Evolutionary conservation across 1,140 invertebrate species (phyloP).

Genomic region (Oreohelix idahoensis): DNA sequence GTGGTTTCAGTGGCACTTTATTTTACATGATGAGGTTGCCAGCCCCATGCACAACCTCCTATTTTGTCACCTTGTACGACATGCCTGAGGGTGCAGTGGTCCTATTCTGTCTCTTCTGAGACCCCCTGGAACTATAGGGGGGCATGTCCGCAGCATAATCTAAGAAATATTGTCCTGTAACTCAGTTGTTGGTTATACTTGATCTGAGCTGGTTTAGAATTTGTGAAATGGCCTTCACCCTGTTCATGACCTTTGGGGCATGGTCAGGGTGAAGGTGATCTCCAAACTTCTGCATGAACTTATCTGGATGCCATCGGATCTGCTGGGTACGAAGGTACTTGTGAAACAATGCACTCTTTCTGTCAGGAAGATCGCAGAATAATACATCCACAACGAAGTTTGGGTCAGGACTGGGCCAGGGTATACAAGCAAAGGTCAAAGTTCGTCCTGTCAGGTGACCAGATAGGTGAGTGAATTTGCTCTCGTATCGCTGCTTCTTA

Average conservation of each 20-base stretch:
- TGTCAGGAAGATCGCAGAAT: constrained; percentile 53
- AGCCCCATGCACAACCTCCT: no score
- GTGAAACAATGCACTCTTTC: constrained; percentile 44
- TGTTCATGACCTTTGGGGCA: constrained; percentile 55
- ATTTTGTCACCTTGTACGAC: no score
- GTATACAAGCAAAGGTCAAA: constrained; percentile 58
- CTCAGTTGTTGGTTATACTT: background rate
- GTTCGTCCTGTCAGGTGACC: background rate
- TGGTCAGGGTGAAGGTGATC: constrained; percentile 50
- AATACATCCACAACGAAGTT: constrained; percentile 50
- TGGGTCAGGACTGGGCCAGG: constrained; percentile 58
- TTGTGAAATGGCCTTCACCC: constrained; percentile 65
- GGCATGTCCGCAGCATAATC: no score
- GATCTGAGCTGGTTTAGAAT: constrained; percentile 52
- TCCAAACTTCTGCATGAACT: constrained; percentile 66
- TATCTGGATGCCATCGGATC: constrained; percentile 69
- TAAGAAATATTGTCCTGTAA: no score
- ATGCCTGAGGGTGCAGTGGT: no score
- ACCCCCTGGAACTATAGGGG: no score
- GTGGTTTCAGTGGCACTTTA: no score
- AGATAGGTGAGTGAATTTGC: constrained; percentile 20
- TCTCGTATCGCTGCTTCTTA: constrained; percentile 33
- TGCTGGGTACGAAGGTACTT: constrained; percentile 62
- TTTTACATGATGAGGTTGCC: no score
- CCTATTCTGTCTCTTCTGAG: no score